Percentiles rank a stretch among this genome's conserved stretches.
These are phyloP conservation scores for Sylvia atricapilla DNA, from an alignment of 2,113 vertebrate species.

Conservation along the genomic window DNA sequence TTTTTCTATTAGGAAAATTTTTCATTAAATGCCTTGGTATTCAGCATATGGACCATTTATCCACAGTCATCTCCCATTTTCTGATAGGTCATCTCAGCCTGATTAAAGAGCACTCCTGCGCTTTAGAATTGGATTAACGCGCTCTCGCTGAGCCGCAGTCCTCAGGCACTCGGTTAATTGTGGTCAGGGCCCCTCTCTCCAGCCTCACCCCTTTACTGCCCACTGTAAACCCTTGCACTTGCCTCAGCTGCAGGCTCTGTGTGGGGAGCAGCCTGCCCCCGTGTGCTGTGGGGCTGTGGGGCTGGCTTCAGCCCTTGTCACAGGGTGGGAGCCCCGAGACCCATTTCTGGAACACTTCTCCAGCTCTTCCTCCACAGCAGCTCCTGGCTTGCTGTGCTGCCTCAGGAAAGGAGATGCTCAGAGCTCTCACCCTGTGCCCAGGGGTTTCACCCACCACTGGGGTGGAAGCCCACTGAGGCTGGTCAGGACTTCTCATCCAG, in stretches of 20 bases:
- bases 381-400: neutral
- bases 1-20: conserved; percentile 34
- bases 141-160: neutral
- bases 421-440: neutral
- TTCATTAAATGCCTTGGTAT: conserved; percentile 27
- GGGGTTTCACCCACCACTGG: neutral
- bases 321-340: neutral
- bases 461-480: neutral
- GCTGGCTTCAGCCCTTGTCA: neutral
- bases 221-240: neutral
- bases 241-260: neutral
- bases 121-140: neutral
- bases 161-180: neutral
- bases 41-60: conserved; percentile 11
- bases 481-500: neutral
- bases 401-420: neutral
- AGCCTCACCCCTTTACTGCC: neutral
- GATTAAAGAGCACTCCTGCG: neutral
- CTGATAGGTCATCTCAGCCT: neutral
- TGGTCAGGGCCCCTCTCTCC: neutral
- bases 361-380: neutral
- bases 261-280: neutral
- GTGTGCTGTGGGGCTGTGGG: neutral
- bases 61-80: neutral
- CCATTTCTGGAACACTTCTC: neutral